These are phyloP conservation scores for Cottus gobio DNA, from an alignment of 2,113 vertebrate genomes.

Conservation along the genomic window DNA sequence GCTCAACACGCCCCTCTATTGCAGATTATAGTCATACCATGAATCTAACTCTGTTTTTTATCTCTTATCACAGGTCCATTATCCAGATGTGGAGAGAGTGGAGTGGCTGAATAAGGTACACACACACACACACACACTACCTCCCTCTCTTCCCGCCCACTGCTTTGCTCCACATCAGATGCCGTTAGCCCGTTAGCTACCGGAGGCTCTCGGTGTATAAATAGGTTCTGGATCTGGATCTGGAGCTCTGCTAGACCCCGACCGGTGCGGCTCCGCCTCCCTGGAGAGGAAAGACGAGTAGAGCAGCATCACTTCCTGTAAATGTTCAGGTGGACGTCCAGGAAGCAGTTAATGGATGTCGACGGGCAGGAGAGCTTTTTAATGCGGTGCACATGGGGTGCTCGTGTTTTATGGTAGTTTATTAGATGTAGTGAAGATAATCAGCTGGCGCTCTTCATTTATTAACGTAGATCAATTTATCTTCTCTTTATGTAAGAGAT, in stretches of 20 bases:
- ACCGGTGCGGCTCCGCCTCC: conserved; percentile 7
- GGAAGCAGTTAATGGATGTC: conserved; percentile 24
- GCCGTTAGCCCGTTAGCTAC: conserved; percentile 4
- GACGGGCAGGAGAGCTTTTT: background rate
- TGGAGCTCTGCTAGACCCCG: conserved; percentile 59
- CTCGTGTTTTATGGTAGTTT: too few relatives aligned
- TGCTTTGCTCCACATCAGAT: conserved; percentile 15
- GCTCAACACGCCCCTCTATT: too few relatives aligned
- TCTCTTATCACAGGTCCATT: conserved; percentile 89
- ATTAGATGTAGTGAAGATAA: too few relatives aligned
- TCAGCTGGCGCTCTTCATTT: too few relatives aligned
- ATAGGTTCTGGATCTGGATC: conserved; percentile 63
- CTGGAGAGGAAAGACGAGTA: background rate
- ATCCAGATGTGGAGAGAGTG: conserved; percentile 95
- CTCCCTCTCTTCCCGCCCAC: background rate
- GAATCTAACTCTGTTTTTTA: background rate
- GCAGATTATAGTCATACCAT: too few relatives aligned
- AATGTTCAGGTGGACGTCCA: conserved; percentile 24
- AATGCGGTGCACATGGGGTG: too few relatives aligned
- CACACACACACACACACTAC: background rate
- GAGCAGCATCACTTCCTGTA: conserved; percentile 30
- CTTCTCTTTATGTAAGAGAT: too few relatives aligned
- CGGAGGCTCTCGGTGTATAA: conserved; percentile 58
- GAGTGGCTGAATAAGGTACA: conserved; percentile 98
- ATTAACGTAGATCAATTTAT: too few relatives aligned